phyloP scores from a whole-genome alignment of 2,113 vertebrate species.

The Cololabis saira region DNA sequence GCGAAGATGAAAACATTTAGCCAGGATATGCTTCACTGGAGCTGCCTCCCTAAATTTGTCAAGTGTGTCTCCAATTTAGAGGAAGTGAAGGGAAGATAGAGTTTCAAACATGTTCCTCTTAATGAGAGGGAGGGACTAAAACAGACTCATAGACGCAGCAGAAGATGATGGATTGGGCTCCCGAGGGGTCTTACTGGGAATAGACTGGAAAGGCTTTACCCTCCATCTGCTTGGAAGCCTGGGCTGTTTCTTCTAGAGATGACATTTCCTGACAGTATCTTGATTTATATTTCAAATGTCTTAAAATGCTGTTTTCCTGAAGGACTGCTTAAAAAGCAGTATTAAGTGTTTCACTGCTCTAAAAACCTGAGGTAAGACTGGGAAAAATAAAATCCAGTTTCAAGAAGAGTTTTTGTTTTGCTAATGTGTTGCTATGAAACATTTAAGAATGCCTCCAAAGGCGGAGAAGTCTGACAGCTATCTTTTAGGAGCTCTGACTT shows the following conservation, averaged over 20 bases:
- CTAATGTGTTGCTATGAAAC: constrained; percentile 17
- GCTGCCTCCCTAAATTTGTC: constrained; percentile 49
- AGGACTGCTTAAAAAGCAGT: not conserved
- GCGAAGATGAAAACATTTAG: constrained; percentile 45
- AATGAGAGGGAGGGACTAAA: constrained; percentile 47
- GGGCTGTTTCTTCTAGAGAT: constrained; percentile 20
- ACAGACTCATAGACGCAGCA: constrained; percentile 13
- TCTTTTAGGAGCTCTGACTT: constrained; percentile 16
- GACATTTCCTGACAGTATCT: not conserved
- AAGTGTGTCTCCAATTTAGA: constrained; percentile 45
- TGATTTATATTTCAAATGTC: constrained; percentile 10
- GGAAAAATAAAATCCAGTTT: constrained; percentile 17
- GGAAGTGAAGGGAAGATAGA: constrained; percentile 26
- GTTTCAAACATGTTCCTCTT: constrained; percentile 50
- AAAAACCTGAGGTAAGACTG: not conserved
- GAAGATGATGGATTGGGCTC: constrained; percentile 57
- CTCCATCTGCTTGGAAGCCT: constrained; percentile 42
- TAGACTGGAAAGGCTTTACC: constrained; percentile 28
- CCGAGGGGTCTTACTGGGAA: constrained; percentile 33
- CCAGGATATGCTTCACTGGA: constrained; percentile 42
- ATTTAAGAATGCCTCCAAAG: constrained; percentile 17
- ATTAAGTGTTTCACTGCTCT: constrained; percentile 7
- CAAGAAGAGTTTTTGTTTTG: constrained; percentile 18
- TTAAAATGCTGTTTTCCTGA: not conserved
- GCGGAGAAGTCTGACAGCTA: constrained; percentile 19